These are phyloP conservation scores for Linnaemya tessellans DNA, from an alignment of 2,888 invertebrate species.

Conservation along the genomic window DNA sequence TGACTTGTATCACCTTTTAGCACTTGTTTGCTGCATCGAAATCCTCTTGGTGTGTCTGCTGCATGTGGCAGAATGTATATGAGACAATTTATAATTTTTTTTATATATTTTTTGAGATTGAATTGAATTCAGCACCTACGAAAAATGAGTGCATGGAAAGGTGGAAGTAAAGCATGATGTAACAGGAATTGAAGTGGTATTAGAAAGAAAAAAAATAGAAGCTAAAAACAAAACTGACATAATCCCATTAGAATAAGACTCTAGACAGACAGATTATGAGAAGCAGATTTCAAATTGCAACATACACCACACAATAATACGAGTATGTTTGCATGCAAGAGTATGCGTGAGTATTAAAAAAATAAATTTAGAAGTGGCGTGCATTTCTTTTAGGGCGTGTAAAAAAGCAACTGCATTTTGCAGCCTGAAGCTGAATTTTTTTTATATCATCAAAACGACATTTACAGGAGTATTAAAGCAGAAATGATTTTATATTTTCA, in stretches of 20 bases:
- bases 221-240: constrained; percentile 27
- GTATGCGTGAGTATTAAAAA: background rate
- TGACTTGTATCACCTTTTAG: constrained; percentile 58
- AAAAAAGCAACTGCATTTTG: constrained; percentile 56
- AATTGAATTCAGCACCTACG: constrained; percentile 58
- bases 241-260: constrained; percentile 67
- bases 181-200: constrained; percentile 30
- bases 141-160: background rate
- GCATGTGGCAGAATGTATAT: constrained; percentile 17
- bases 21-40: constrained; percentile 42
- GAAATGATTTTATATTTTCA: background rate
- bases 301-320: constrained; percentile 1
- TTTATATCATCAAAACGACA: constrained; percentile 8
- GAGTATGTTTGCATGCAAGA: background rate
- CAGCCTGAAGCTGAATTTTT: constrained; percentile 32
- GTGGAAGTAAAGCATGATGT: constrained; percentile 2
- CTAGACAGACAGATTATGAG: constrained; percentile 40
- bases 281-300: constrained; percentile 20
- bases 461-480: background rate
- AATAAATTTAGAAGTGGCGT: background rate
- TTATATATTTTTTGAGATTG: constrained; percentile 22
- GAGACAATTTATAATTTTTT: constrained; percentile 14
- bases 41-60: constrained; percentile 26
- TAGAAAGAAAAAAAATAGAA: background rate
- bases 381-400: constrained; percentile 26